Evolutionary conservation across 2,113 vertebrate species (phyloP), one percentile per base, ranked within the genome.

Genomic region (Miniopterus natalensis): DNA sequence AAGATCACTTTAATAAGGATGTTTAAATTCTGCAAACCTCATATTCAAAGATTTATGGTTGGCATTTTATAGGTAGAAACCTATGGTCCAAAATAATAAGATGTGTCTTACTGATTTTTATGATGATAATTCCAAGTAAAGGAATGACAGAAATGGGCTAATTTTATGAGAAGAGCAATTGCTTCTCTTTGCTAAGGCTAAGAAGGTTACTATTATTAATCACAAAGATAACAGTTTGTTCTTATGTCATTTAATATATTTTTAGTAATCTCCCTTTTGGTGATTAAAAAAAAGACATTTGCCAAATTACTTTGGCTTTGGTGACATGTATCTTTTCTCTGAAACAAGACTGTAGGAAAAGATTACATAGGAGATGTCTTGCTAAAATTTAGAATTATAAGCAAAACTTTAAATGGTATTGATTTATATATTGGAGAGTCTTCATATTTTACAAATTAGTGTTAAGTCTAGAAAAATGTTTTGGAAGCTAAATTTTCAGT

Each of bases 361-460:
- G 85, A 68, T 79, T 75, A 57, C 49, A 53, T 45, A 84, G 2
- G 29, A 86, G 6, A 49, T 79, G 25, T 57, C 47, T 73, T 91
- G 27, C 31, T 94, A 71, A 94, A 66, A 55, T 79, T 47, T 90
- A 88, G 80, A 31, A 49, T 85, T 78, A 47, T 49, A 86, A 94
- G 27, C n/a, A 92, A 59, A 88, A 63, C 87, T 79, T 94, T 74
- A 92, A 90, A 85, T 78, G 31, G 11, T 87, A 13, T 36, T 94
- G 45, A 51, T 59, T 61, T 94, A 23, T 68, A 40, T 40, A 8
- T 96, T 91, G 14, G 10, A 84, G n/a, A 61, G 6, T 84, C 77
- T 88, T 95, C 25, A 84, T 92, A 73, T 53, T 94, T 96, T 95
- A 63, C 53, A 73, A 21, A 55, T 96, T 84, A 77, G 13, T 94